Percentiles rank a stretch among this genome's conserved stretches.
phyloP scores from a whole-genome alignment of 2,888 invertebrate species.

The Noctua pronuba region DNA sequence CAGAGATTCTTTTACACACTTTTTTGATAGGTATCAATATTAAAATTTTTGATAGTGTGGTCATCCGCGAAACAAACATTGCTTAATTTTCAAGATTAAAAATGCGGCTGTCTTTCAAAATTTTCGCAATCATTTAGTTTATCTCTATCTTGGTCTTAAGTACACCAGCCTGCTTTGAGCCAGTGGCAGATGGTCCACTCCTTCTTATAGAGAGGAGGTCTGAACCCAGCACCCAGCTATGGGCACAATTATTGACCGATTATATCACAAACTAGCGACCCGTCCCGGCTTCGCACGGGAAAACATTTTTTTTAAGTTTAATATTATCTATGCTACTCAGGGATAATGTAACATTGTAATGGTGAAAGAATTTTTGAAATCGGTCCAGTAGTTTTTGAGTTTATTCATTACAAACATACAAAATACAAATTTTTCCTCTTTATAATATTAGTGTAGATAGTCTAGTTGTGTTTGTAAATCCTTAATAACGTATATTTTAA shows the following conservation, averaged over 20 bases:
- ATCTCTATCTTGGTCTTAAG: not conserved
- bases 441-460: too few relatives aligned
- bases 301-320: too few relatives aligned
- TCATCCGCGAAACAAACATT: not conserved
- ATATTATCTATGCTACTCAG: too few relatives aligned
- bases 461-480: not conserved
- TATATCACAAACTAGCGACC: not conserved
- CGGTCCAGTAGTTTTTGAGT: too few relatives aligned
- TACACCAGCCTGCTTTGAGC: not conserved
- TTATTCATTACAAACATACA: too few relatives aligned
- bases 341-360: too few relatives aligned
- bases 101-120: not conserved
- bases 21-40: slow-evolving; percentile 28
- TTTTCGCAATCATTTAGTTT: not conserved
- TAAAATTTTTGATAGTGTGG: slow-evolving; percentile 11
- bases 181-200: too few relatives aligned
- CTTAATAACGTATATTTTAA: not conserved
- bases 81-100: not conserved
- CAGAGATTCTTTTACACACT: slow-evolving; percentile 11
- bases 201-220: not conserved
- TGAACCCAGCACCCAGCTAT: not conserved
- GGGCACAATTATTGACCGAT: not conserved
- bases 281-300: too few relatives aligned
- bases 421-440: too few relatives aligned
- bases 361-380: too few relatives aligned